Evolutionary conservation across 1,140 invertebrate genomes (phyloP), one percentile per base, ranked within the genome.

Genomic region (Atta texana): DNA sequence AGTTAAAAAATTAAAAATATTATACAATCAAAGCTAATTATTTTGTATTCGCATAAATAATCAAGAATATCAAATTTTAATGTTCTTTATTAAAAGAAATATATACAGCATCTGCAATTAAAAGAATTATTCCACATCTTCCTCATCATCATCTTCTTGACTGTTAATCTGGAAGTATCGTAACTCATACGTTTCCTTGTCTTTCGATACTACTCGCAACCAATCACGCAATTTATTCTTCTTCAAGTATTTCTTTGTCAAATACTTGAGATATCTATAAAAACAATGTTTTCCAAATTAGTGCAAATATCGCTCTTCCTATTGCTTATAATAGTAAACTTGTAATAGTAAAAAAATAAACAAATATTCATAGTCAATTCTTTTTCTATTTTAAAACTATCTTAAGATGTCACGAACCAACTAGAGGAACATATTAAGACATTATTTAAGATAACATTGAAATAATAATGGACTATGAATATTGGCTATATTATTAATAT

Each of bases 151-250:
- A 93, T 99, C 98, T 93, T 99, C 98, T 93, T 99, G 98, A 93
- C 98, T 98, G 94, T 99, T 99, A 95, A 99, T 99, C 96, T 99
- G 99, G 99, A 99, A 99, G 97, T 99, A 99, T 87, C 99, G 96
- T 34, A 99, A 96, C 96, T 99, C 99, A 92, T 99, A 99, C 0
- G 97, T 97, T 89, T 99, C 98, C 95, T 99, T 99, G 69, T 97
- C 97, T 90, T 97, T 98, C 7, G 99, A 98, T n/a, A 99, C 99
- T 78, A 99, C 99, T 94, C 99, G 96, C 85, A 99, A 96, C 99
- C 99, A 99, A 96, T 99, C 99, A 94, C 99, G 97, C 75, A 99
- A 96, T 93, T 99, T 99, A 95, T 99, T 99, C 96, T 99, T 99
- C 96, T 99, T 99, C 95, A 99, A 96, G 95, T 99, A 99, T 95